phyloP scores from a whole-genome alignment of 1,140 invertebrate species.

The Drosophila tani region DNA sequence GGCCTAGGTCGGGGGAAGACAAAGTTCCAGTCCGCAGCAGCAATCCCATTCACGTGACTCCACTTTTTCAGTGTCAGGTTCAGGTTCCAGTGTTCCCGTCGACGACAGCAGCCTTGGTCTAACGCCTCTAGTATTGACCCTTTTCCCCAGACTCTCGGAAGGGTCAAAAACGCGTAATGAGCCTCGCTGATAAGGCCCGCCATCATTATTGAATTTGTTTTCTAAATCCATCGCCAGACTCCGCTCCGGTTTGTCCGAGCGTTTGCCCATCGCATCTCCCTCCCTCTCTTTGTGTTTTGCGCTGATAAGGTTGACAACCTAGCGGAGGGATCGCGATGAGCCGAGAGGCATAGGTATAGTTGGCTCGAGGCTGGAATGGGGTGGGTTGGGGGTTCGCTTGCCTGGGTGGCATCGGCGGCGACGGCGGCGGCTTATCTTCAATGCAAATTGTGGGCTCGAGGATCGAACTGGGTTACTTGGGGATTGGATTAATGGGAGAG shows the following conservation, averaged over 20 bases:
- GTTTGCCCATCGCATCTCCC: constrained; percentile 36
- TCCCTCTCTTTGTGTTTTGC: constrained; percentile 56
- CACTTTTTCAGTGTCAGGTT: constrained; percentile 71
- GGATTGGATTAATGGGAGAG: constrained; percentile 28
- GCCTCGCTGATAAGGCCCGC: constrained; percentile 54
- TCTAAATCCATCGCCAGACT: constrained; percentile 51
- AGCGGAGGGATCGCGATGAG: constrained; percentile 25
- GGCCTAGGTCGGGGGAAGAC: constrained; percentile 37
- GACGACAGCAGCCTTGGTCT: constrained; percentile 29
- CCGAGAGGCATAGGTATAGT: constrained; percentile 33
- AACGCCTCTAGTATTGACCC: constrained; percentile 56
- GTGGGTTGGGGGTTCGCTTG: constrained; percentile 20
- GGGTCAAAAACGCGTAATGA: constrained; percentile 69
- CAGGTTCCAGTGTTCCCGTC: constrained; percentile 26
- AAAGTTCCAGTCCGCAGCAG: not conserved
- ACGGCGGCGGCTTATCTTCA: constrained; percentile 49
- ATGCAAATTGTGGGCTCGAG: constrained; percentile 66
- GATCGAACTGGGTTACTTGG: constrained; percentile 63
- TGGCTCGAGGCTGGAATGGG: constrained; percentile 21
- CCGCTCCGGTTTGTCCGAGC: constrained; percentile 21
- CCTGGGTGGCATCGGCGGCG: constrained; percentile 11
- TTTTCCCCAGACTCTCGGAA: constrained; percentile 43
- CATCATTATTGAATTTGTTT: constrained; percentile 72
- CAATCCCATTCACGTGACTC: constrained; percentile 55
- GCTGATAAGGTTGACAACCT: constrained; percentile 59